These are phyloP conservation scores for Heliopora coerulea DNA, from an alignment of 92 coral and sea anemone genomes.

Conservation along the genomic window DNA sequence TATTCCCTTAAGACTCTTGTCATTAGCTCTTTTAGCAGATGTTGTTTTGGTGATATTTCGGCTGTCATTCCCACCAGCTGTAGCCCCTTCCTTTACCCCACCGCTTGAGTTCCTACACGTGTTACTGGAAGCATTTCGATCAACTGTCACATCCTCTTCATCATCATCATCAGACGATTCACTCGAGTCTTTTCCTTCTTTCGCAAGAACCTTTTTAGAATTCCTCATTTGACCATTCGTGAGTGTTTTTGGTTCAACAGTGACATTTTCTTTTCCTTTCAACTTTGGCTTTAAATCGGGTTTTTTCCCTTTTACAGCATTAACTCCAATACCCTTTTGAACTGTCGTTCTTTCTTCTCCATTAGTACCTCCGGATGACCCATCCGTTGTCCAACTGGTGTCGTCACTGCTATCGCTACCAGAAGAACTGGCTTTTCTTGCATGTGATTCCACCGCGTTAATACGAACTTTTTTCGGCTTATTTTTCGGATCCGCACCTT, in stretches of 20 bases:
- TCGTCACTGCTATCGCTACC: slow-evolving; percentile 14
- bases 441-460: background rate
- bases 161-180: background rate
- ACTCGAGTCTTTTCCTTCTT: background rate
- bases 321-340: background rate
- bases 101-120: background rate
- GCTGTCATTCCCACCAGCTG: background rate
- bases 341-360: background rate
- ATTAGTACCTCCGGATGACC: background rate
- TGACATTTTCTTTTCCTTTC: too few species aligned
- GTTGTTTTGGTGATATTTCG: background rate
- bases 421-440: background rate
- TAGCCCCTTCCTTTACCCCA: background rate
- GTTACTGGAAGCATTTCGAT: background rate
- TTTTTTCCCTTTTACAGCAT: background rate
- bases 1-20: background rate
- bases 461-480: background rate
- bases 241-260: background rate
- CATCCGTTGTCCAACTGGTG: slow-evolving; percentile 14
- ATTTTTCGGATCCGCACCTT: background rate
- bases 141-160: background rate
- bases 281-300: too few species aligned
- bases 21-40: background rate
- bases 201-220: background rate
- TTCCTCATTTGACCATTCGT: background rate